Percentiles rank a stretch among this genome's conserved stretches.
phyloP scores from a whole-genome alignment of 1,140 invertebrate species.

The Drosophila nannoptera region DNA sequence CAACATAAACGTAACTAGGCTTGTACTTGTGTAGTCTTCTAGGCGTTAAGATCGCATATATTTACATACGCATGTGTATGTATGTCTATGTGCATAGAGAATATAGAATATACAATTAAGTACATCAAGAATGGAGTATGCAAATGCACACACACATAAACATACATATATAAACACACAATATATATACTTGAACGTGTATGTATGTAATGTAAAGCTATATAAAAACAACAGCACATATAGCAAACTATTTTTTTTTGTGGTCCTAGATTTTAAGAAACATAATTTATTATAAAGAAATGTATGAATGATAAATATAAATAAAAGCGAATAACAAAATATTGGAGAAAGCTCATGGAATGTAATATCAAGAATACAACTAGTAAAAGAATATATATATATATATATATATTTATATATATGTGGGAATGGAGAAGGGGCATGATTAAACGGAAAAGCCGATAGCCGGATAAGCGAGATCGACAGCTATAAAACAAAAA shows the following conservation, averaged over 20 bases:
- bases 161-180: constrained; percentile 31
- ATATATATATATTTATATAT: constrained; percentile 31
- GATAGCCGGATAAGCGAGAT: constrained; percentile 1
- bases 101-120: constrained; percentile 38
- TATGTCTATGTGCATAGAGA: constrained; percentile 37
- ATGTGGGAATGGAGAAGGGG: neutral
- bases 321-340: constrained; percentile 18
- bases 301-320: constrained; percentile 22
- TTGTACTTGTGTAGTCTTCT: constrained; percentile 70
- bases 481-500: constrained; percentile 44
- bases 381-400: constrained; percentile 42
- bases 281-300: constrained; percentile 72
- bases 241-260: constrained; percentile 72
- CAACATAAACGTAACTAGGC: constrained; percentile 74
- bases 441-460: neutral
- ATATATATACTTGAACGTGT: constrained; percentile 15
- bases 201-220: constrained; percentile 47
- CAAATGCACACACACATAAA: constrained; percentile 2
- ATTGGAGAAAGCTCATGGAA: constrained; percentile 56
- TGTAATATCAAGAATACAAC: constrained; percentile 69
- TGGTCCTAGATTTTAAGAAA: constrained; percentile 66
- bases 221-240: constrained; percentile 44
- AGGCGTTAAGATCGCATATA: constrained; percentile 49
- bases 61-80: neutral
- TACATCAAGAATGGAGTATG: constrained; percentile 24